phyloP scores from a whole-genome alignment of 2,797 vertebrate species.

The Bovichtus variegatus region DNA sequence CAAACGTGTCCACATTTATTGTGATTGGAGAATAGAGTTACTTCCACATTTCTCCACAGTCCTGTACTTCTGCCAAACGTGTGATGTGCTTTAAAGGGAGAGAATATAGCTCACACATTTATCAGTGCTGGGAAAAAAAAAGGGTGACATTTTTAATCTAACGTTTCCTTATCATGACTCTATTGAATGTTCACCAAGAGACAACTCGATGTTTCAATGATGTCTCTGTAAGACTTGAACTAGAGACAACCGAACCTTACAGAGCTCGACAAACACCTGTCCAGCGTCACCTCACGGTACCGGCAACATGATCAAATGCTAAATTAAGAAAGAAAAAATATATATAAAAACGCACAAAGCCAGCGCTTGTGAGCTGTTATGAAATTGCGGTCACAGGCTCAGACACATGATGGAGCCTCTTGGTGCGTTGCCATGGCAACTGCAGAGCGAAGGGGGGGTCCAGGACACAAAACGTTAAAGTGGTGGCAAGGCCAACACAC shows the following conservation, averaged over 20 bases:
- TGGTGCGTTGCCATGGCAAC: slow-evolving; percentile 85
- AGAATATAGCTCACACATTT: background rate
- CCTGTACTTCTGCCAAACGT: slow-evolving; percentile 14
- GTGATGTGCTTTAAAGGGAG: background rate
- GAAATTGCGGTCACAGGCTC: slow-evolving; percentile 70
- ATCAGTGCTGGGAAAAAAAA: background rate
- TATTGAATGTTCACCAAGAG: background rate
- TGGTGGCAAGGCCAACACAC: slow-evolving; percentile 49
- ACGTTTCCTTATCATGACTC: background rate
- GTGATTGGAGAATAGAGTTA: background rate
- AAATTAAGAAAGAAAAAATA: slow-evolving; percentile 48
- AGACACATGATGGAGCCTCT: slow-evolving; percentile 78
- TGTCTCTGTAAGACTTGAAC: slow-evolving; percentile 8
- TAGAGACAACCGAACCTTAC: background rate
- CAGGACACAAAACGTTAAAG: slow-evolving; percentile 55
- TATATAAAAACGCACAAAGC: slow-evolving; percentile 63
- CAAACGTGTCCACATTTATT: background rate
- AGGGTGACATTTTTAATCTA: background rate
- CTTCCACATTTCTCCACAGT: background rate
- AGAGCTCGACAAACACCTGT: slow-evolving; percentile 19
- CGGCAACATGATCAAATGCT: slow-evolving; percentile 43
- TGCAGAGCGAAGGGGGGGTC: slow-evolving; percentile 48
- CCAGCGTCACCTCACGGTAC: slow-evolving; percentile 13
- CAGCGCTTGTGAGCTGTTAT: slow-evolving; percentile 55
- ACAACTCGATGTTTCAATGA: background rate